A percentile compares a stretch with the other conserved stretches of the same genome.
Conservation (phyloP, 30 jellyfish, hydroid and myxozoan species). For the Aurelia aurita complex sp. Pacific region DNA sequence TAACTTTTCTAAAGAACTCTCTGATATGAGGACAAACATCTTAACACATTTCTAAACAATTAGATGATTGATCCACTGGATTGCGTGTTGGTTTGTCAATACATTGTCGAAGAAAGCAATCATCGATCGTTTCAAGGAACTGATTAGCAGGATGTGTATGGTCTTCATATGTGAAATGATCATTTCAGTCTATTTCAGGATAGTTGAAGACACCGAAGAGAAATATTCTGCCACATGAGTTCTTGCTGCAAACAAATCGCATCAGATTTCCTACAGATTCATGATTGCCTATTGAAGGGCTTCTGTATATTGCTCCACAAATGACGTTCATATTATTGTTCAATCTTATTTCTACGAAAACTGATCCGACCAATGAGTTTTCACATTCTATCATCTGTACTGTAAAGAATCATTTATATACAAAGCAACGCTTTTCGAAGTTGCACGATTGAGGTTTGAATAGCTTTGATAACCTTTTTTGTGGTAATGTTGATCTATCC, state of each 20-base stretch:
- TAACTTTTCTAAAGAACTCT: too few species aligned
- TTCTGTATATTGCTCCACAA: constrained; percentile 28
- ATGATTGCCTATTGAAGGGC: constrained; percentile 23
- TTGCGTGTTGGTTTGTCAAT: too few species aligned
- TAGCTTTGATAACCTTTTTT: constrained; percentile 12
- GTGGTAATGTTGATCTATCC: constrained; percentile 17
- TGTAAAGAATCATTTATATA: constrained; percentile 4
- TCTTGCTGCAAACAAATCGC: constrained; percentile 5
- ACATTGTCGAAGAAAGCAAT: too few species aligned
- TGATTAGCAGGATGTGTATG: too few species aligned
- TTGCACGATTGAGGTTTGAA: background rate
- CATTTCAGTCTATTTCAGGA: too few species aligned
- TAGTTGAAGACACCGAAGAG: constrained; percentile 11
- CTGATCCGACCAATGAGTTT: background rate
- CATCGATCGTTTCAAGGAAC: too few species aligned
- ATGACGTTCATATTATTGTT: constrained; percentile 18
- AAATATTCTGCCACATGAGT: constrained; percentile 8
- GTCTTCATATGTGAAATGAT: too few species aligned
- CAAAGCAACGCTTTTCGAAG: constrained; percentile 13
- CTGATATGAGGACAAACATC: too few species aligned
- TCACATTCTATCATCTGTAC: constrained; percentile 2
- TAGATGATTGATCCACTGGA: too few species aligned
- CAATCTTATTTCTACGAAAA: constrained; percentile 13
- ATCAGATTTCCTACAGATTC: constrained; percentile 19
- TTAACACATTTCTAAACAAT: too few species aligned